Base-by-base conservation (phyloP, 2,888 invertebrate genomes). In the Limnephilus marmoratus region DNA sequence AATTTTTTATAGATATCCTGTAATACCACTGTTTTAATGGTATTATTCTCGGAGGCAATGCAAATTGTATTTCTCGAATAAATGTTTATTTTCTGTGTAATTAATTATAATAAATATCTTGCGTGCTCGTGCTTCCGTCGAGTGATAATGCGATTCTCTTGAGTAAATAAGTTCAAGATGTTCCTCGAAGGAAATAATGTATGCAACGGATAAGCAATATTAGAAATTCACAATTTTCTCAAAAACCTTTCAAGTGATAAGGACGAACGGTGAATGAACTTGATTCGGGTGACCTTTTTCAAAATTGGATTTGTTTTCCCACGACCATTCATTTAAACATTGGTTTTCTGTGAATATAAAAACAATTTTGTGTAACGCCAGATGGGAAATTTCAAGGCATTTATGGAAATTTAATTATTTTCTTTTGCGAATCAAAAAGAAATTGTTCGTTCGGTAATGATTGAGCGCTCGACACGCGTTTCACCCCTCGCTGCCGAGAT, bases 361-460 rank as follows among this genome's bases (percentile, higher is more conserved):
- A 87, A 87, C 31, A 68, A 87, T 87, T 90, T 81, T 24, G 81
- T 90, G 12, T 90, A 34, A 45, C 41, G 24, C 24, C 90, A 90
- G 81, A 90, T 41, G 81, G 81, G 31, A 90, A 29, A 87, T 91
- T 80, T 87, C 45, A 4, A 34, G 81, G 81, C 91, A 91, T 91
- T 91, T 87, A 91, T 91, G 91, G 80, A 86, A 91, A 91, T 91
- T 91, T 91, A 24, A 91, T 91, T 90, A 82, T 83, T 53, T 90
- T 53, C 45, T 90, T 83, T 37, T 83, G 49, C 41, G 34, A 90
- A 91, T 87, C 91, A 45, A 87, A 91, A 86, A 87, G 37, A 87
- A 91, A 87, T 91, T 85, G 0, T 81, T 83, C 31, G 29, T 85
- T 53, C 80, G 49, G 85, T 85, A 91, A 85, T 91, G 68, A 90